Evolutionary conservation across 53 echinoderm and acorn worm genomes (phyloP).

Genomic region (Crossaster papposus): DNA sequence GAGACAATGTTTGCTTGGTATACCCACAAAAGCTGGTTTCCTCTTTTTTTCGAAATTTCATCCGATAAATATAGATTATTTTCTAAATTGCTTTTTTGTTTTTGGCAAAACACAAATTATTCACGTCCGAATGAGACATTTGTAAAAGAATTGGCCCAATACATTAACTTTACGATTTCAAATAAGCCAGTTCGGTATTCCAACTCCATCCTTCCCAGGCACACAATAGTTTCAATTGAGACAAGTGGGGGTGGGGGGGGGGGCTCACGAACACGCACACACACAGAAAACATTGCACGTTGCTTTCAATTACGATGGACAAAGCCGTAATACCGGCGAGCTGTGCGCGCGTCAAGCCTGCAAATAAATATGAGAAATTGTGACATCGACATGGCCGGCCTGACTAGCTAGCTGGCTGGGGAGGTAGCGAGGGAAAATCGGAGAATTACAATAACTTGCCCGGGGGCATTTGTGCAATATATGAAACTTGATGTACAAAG

Average conservation of each 20-base stretch:
- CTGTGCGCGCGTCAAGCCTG: neutral
- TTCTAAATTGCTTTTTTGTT: too few species aligned
- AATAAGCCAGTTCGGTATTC: too few species aligned
- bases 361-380: neutral
- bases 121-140: too few species aligned
- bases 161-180: too few species aligned
- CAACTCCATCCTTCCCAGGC: too few species aligned
- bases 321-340: neutral
- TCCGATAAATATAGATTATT: too few species aligned
- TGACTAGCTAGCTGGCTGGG: too few species aligned
- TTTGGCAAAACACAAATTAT: too few species aligned
- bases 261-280: neutral
- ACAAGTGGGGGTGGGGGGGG: neutral
- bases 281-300: neutral
- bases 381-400: conserved; percentile 10
- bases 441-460: conserved; percentile 25
- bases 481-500: neutral
- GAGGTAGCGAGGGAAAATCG: neutral
- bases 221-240: neutral
- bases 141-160: too few species aligned
- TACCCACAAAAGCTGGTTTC: too few species aligned
- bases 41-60: too few species aligned
- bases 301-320: conserved; percentile 11
- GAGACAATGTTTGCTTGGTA: too few species aligned
- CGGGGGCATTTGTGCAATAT: conserved; percentile 23